Percentiles rank a stretch among this genome's conserved stretches.
These are phyloP conservation scores for Lysiphlebus fabarum DNA, from an alignment of 1,140 invertebrate species.

Conservation along the genomic window DNA sequence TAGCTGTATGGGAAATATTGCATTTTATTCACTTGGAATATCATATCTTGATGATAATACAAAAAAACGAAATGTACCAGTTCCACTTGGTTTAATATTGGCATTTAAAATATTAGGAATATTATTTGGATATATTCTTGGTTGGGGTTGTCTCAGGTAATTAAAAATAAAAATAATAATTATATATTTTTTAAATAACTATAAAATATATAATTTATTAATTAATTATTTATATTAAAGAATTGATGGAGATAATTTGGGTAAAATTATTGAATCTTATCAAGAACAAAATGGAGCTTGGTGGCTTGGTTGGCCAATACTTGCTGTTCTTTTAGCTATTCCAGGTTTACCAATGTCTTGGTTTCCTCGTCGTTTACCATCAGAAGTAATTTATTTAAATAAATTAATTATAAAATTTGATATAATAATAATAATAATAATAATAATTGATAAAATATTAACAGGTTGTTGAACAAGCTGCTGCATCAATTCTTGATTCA, in stretches of 20 bases:
- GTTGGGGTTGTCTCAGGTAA: conserved; percentile 50
- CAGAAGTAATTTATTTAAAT: conserved; percentile 47
- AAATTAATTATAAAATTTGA: too few species aligned
- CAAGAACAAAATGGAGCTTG: conserved; percentile 49
- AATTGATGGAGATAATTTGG: conserved; percentile 44
- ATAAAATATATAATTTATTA: too few species aligned
- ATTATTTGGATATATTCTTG: conserved; percentile 47
- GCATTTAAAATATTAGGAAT: conserved; percentile 45
- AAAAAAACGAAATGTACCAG: conserved; percentile 57
- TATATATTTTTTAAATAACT: too few species aligned
- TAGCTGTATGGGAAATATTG: conserved; percentile 59
- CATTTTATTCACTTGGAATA: conserved; percentile 64
- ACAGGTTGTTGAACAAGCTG: conserved; percentile 58
- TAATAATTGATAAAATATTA: too few species aligned
- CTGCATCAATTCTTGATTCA: conserved; percentile 48
- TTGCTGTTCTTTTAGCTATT: conserved; percentile 39
- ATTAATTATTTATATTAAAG: conserved; percentile 29
- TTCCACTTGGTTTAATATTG: conserved; percentile 50
- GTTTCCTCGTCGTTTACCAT: conserved; percentile 48
- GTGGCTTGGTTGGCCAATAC: conserved; percentile 51
- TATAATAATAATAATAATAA: too few species aligned
- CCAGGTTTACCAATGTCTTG: conserved; percentile 44
- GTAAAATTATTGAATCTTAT: conserved; percentile 34
- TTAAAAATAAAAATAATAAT: too few species aligned
- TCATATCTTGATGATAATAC: conserved; percentile 70